Conservation (phyloP, 2,113 vertebrate genomes). For the Glareola pratincola region DNA sequence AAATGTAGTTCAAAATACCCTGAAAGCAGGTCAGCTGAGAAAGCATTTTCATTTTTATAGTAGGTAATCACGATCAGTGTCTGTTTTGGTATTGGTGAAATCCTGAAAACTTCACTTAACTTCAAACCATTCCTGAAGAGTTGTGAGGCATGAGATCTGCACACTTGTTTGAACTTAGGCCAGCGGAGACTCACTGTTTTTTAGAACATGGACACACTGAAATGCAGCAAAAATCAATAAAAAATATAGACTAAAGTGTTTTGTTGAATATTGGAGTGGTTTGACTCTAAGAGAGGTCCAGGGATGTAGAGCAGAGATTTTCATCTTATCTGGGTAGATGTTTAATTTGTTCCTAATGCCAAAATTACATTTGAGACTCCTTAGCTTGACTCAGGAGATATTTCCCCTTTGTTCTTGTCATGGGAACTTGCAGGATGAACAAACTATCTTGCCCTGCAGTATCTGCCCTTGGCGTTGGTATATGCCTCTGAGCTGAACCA, state of each 20-base stretch:
- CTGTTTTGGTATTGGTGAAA: background rate
- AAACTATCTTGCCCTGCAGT: background rate
- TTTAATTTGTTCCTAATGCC: constrained; percentile 2
- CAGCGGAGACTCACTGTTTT: background rate
- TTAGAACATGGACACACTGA: background rate
- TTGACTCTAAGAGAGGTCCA: background rate
- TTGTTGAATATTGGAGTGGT: background rate
- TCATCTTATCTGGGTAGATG: background rate
- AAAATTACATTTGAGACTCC: background rate
- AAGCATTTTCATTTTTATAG: background rate
- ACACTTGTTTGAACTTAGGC: background rate
- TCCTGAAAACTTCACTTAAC: background rate
- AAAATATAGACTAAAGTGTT: background rate
- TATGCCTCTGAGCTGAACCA: background rate
- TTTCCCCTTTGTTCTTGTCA: background rate
- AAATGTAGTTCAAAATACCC: background rate
- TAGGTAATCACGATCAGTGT: background rate
- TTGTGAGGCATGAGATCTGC: background rate
- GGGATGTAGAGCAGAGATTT: background rate
- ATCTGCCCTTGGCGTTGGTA: background rate
- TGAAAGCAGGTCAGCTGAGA: background rate
- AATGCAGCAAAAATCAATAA: background rate
- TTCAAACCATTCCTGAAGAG: background rate
- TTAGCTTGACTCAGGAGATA: background rate
- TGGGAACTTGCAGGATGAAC: background rate